Conservation (phyloP, 2,113 vertebrate species). For the Tyto alba region DNA sequence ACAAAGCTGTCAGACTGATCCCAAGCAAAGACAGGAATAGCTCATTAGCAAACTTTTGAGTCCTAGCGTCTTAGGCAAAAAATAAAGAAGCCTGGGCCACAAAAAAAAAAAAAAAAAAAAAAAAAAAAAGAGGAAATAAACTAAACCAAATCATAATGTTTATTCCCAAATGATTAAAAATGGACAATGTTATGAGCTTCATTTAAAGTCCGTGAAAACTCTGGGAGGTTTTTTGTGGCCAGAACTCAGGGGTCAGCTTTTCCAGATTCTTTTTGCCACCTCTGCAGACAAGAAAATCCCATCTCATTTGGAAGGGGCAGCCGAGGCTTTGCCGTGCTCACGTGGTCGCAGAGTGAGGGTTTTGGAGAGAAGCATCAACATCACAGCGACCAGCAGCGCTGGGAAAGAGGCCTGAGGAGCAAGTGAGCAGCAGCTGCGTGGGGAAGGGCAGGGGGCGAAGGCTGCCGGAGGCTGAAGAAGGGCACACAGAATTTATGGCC, state of each 20-base stretch:
- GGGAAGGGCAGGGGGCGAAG: background rate
- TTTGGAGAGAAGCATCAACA: background rate
- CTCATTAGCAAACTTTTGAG: background rate
- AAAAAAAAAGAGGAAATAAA: background rate
- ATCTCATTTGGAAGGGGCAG: background rate
- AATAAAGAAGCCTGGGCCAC: background rate
- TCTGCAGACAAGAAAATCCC: background rate
- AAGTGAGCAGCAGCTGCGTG: accelerated
- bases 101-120: background rate
- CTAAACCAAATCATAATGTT: background rate
- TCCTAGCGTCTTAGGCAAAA: background rate
- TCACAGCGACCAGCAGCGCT: accelerated
- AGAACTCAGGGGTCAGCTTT: background rate
- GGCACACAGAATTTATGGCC: background rate
- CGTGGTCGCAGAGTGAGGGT: accelerated
- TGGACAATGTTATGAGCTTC: background rate
- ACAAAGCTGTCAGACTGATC: background rate
- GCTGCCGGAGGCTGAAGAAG: accelerated
- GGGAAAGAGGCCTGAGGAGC: accelerated
- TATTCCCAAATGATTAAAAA: background rate
- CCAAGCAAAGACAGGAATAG: background rate
- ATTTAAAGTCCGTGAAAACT: background rate
- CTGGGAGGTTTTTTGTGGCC: background rate
- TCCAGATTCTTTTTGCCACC: background rate
- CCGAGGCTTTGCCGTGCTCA: background rate